Evolutionary conservation across 2,888 invertebrate species (phyloP), one percentile per base, ranked within the genome.

Genomic region (Spicauda simplicius): DNA sequence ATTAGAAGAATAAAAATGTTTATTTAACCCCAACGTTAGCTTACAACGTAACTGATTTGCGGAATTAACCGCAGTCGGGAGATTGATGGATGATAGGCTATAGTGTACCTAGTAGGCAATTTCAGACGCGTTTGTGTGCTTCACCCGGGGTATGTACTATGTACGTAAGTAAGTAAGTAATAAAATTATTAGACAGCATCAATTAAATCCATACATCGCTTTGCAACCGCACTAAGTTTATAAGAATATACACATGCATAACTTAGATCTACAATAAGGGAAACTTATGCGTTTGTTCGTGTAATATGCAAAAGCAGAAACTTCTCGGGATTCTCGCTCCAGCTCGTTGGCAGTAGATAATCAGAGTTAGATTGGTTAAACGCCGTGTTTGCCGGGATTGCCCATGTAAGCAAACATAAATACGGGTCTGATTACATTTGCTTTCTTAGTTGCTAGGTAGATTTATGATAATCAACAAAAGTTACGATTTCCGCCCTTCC

Each of bases 391-490:
- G 54, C 65, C 59, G 54, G 48, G 59, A 41, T 65, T 54, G 54
- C 65, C 59, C 59, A 65, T 65, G 59, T 59, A 65, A 65, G 54
- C 53, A 65, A 53, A 59, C 65, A 54, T 30, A 65, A 60, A 52
- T 48, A 54, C 45, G 65, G 53, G 59, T 59, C 45, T 59, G 11
- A 58, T 57, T 30, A 54, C 41, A 59, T 57, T 58, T 65, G 45
- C 59, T 59, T 19, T 59, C 65, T 62, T 57, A 67, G 62, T 67
- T 41, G n/a, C n/a, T n/a, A n/a, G n/a, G n/a, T n/a, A n/a, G 41
- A 62, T 59, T 59, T 53, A 54, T 25, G 65, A 20, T 54, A 45
- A 50, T 56, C 45, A 61, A 60, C 55, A 66, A 55, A 61, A 61
- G 55, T 61, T 37, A 20, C 45, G 45, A 12, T 45, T 45, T 45